Base-by-base conservation (phyloP, 1,140 invertebrate genomes). In the Drosophila kurseongensis region DNA sequence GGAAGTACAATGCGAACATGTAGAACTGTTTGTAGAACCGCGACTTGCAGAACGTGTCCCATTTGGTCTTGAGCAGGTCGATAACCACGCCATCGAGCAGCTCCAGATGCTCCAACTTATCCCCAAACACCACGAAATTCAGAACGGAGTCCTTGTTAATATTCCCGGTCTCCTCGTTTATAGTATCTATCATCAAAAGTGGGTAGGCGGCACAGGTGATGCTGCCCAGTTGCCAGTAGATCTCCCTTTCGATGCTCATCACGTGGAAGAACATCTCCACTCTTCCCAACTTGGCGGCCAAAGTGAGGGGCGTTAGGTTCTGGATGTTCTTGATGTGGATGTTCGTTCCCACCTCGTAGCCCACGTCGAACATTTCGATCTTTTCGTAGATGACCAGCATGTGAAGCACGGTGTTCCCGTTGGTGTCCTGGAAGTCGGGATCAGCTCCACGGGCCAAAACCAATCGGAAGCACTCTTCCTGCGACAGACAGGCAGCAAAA, bases 51-150 rank as follows among this genome's bases (percentile, higher is more conserved):
- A 99, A 99, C 0, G 98, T 97, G 80, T 98, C 97, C 98, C 98
- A 99, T 93, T 99, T 99, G 0, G 98, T 98, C 91, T 98, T 96
- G 8, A 99, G 92, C 8, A 99, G 94, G 92, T 99, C 98, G 5
- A 98, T 96, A 18, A 99, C 93, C 56, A 98, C 95, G 1, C 98
- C 98, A 91, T 99, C 98, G 94, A 99, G 95, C 68, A 99, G 94
- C 86, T 99, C 98, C 75, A 99, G 93, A 94, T 99, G 98, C 91
- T 98, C 97, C 73, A 97, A 95, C 93, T 97, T 97, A 75, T 98
- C 97, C 52, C 98, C 98, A 94, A 99, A 99, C 5, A 99, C 97
- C n/a, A 99, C 98, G n/a, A 99, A 95, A 94, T 98, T 98, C 5
- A 99, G 93, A 1, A 97, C 98, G 0, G 98, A 99, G 82, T 97